A percentile compares a stretch with the other conserved stretches of the same genome.
These are phyloP conservation scores for Characodon lateralis DNA, from an alignment of 2,797 vertebrate genomes.

Conservation along the genomic window DNA sequence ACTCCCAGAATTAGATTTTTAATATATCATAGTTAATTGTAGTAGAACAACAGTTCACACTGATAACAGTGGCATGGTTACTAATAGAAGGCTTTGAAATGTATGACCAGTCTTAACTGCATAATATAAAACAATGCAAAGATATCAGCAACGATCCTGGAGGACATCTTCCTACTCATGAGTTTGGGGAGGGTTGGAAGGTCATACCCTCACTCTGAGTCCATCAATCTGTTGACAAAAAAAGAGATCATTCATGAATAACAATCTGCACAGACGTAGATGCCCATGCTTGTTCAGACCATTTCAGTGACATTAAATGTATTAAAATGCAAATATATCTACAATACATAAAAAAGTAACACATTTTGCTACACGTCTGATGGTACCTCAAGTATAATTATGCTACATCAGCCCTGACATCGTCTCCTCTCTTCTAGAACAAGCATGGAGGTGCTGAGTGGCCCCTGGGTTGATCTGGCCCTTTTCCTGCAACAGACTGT, in stretches of 20 bases:
- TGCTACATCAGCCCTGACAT: background rate
- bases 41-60: background rate
- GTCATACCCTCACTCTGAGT: no score
- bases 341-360: background rate
- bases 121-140: background rate
- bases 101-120: background rate
- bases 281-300: background rate
- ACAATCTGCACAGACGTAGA: no score
- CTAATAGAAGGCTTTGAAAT: background rate
- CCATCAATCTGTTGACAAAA: no score
- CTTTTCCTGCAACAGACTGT: constrained; percentile 55
- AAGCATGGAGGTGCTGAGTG: constrained; percentile 61
- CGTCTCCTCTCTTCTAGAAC: constrained; percentile 9
- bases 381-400: background rate
- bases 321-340: background rate
- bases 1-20: background rate
- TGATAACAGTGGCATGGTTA: no score
- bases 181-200: no score
- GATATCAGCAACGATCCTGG: background rate
- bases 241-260: no score
- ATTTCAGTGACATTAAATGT: background rate
- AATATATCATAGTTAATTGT: background rate
- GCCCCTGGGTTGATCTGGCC: constrained; percentile 67
- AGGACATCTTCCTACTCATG: no score
- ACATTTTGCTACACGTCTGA: background rate